phyloP scores from a whole-genome alignment of 2,797 vertebrate genomes.

The Aplochiton taeniatus region DNA sequence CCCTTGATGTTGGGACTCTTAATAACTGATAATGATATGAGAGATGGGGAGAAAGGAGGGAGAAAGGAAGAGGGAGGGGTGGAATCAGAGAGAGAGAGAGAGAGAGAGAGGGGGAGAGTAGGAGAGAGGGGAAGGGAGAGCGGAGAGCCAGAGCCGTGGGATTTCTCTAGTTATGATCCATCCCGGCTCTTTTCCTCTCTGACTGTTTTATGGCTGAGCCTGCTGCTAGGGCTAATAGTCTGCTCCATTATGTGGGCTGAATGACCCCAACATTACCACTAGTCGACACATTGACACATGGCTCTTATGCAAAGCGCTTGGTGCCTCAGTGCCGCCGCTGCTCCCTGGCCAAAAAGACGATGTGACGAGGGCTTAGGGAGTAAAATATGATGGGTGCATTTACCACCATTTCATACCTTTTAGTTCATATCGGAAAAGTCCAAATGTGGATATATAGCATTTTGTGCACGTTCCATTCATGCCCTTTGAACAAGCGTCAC shows the following conservation, averaged over 20 bases:
- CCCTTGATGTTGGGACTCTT: neutral
- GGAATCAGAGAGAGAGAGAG: neutral
- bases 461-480: no score
- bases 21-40: slow-evolving; percentile 8
- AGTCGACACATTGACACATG: neutral
- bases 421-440: no score
- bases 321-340: no score
- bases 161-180: slow-evolving; percentile 59
- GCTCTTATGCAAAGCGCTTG: no score
- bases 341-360: no score
- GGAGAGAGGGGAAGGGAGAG: slow-evolving; percentile 44
- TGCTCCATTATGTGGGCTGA: slow-evolving; percentile 59
- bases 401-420: no score
- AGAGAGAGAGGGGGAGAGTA: slow-evolving; percentile 25
- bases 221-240: slow-evolving; percentile 65
- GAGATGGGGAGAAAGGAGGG: neutral
- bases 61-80: neutral
- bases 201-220: slow-evolving; percentile 65
- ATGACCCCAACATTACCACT: slow-evolving; percentile 48
- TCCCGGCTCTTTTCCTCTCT: slow-evolving; percentile 62
- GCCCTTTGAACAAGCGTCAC: no score
- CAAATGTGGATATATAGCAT: no score
- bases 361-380: no score
- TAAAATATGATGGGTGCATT: no score
- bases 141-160: slow-evolving; percentile 21